Evolutionary conservation across 2,888 invertebrate species (phyloP), one percentile per base, ranked within the genome.

Genomic region (Drosophila flavopinicola): DNA sequence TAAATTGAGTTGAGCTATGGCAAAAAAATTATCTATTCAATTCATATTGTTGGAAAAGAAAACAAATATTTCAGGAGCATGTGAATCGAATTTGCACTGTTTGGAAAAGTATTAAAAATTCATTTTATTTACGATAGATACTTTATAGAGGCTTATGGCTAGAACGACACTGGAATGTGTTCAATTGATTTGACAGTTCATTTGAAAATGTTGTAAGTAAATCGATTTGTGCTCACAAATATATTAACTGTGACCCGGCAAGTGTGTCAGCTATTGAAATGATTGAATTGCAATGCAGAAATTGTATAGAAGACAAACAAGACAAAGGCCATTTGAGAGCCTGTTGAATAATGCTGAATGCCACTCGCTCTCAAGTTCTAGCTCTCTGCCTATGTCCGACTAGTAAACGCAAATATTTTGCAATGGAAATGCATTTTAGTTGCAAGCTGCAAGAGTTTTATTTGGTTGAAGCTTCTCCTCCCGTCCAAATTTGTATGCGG

Each of bases 401-500:
- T 3, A 20, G 2, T 39, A 13, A 13, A 10, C 17, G 24, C 32
- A 44, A 44, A 39, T 52, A 44, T 59, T 59, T 42, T 47, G 53
- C 53, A 52, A 58, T 53, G 37, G 20, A 56, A 75, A 52, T 82
- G 25, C 51, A 54, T 60, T 64, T 51, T 29, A 45, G 48, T 52
- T 63, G 52, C 49, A 39, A 66, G 49, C 24, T 47, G 42, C 35
- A 41, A 53, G 70, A 38, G 44, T 42, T 75, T 45, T 52, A 59
- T 57, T 42, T 53, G 17, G 37, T 74, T 53, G 37, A 6, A 63
- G 27, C 25, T 33, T 13, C 15, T 10, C 5, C 15, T 1, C 10
- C 17, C 32, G 17, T 27, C 64, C 49, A 27, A 24, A 39, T 33
- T 17, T 30, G 10, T 32, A 32, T 44, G 33, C 32, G 33, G 6